Percentiles rank a stretch among this genome's conserved stretches.
Conservation (phyloP, 2,113 vertebrate species). For the Hypomesus transpacificus region DNA sequence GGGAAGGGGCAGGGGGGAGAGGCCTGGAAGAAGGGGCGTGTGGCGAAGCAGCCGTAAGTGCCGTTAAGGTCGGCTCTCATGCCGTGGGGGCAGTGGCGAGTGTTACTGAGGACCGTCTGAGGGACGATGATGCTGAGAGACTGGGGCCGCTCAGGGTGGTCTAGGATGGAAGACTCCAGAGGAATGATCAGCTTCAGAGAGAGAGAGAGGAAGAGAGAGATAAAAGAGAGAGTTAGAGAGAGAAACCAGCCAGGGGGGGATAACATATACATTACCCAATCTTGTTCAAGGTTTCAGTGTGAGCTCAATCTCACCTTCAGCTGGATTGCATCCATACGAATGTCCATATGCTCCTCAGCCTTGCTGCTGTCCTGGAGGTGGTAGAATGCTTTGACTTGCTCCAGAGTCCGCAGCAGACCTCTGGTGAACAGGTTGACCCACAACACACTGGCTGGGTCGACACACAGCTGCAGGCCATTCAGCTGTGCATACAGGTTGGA, state of each 20-base stretch:
- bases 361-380: constrained; percentile 84
- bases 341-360: constrained; percentile 83
- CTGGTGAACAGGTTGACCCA: constrained; percentile 93
- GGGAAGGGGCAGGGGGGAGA: constrained; percentile 71
- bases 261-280: no score
- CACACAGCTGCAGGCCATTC: constrained; percentile 82
- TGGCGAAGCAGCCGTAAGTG: constrained; percentile 74
- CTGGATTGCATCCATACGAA: constrained; percentile 82
- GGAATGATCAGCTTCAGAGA: constrained; percentile 80
- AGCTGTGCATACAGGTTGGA: constrained; percentile 89
- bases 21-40: constrained; percentile 78
- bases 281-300: no score
- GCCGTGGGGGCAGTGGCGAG: constrained; percentile 81
- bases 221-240: not conserved
- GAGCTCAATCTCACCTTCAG: constrained; percentile 77
- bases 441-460: constrained; percentile 86
- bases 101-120: constrained; percentile 82
- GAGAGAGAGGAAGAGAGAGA: not conserved
- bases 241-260: not conserved
- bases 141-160: constrained; percentile 83
- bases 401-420: constrained; percentile 86
- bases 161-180: constrained; percentile 82
- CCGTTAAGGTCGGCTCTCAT: constrained; percentile 59
- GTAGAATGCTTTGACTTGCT: constrained; percentile 95
- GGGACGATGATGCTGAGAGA: constrained; percentile 71